These are phyloP conservation scores for Mellilla xanthometata DNA, from an alignment of 2,888 invertebrate species.

Conservation along the genomic window DNA sequence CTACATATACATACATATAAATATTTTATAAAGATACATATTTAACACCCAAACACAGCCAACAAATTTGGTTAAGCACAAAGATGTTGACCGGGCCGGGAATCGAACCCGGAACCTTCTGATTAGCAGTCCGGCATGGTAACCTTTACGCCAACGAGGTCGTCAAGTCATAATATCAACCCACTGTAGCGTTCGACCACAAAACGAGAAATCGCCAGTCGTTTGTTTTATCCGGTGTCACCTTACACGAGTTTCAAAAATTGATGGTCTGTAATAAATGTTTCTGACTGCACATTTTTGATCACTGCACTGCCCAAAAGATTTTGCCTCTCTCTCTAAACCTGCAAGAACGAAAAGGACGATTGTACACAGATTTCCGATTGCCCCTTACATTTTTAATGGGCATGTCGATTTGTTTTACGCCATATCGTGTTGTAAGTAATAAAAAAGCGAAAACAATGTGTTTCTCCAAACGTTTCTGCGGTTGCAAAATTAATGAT, in stretches of 20 bases:
- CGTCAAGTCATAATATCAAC: too few species aligned
- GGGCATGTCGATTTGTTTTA: slow-evolving; percentile 61
- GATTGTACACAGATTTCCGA: slow-evolving; percentile 34
- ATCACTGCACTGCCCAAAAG: background rate
- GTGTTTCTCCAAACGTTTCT: slow-evolving; percentile 32
- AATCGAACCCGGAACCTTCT: too few species aligned
- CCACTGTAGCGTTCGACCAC: too few species aligned
- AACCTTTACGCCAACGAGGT: too few species aligned
- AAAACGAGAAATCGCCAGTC: slow-evolving; percentile 29
- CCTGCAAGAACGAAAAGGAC: background rate
- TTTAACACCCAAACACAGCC: too few species aligned
- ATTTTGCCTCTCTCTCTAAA: slow-evolving; percentile 2
- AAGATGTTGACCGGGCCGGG: too few species aligned
- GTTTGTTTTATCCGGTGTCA: slow-evolving; percentile 65
- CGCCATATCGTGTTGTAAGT: slow-evolving; percentile 40
- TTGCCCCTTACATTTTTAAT: slow-evolving; percentile 59
- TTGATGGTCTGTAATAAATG: slow-evolving; percentile 76
- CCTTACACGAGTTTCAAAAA: slow-evolving; percentile 71
- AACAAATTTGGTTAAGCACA: too few species aligned
- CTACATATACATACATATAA: too few species aligned
- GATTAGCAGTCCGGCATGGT: too few species aligned
- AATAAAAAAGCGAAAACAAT: slow-evolving; percentile 53
- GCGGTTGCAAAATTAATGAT: slow-evolving; percentile 22
- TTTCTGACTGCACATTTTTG: slow-evolving; percentile 56
- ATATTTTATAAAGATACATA: too few species aligned